Evolutionary conservation across 1,140 invertebrate genomes (phyloP), one percentile per base, ranked within the genome.

Genomic region (Drosophila nigromelanica): DNA sequence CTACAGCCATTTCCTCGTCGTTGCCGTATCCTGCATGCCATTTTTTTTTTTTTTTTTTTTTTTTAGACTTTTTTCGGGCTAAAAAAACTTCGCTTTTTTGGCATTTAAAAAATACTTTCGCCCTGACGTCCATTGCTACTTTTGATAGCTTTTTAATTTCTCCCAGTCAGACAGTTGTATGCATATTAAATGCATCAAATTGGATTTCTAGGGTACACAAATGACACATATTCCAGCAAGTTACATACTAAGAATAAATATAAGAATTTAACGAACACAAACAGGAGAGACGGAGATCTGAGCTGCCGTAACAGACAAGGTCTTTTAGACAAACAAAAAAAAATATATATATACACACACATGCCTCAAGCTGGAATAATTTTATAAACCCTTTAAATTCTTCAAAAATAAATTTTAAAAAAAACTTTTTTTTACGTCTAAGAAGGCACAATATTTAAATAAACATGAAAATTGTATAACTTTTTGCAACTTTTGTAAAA

Each of bases 101-200:
- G 63, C 67, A 62, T 66, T 58, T 61, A 67, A 67, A 73, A 79
- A 76, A 83, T 79, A 83, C 39, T 30, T 48, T 60, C 54, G 59
- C 51, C 24, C 62, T 60, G 45, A 39, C 55, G 59, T 60, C 58
- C 43, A 61, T 7, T 35, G 8, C 43, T 52, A 61, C 21, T 68
- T 78, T 82, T 81, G 73, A 81, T 75, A 61, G 64, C 55, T 76
- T 83, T 82, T 83, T 70, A 75, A 71, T 78, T 71, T 66, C 39
- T 30, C 51, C 40, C 33, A 69, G 67, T 45, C 73, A 67, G 58
- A 55, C 58, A 73, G 52, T 63, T 72, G 69, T 61, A 63, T 71
- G 76, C 74, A 82, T 82, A 70, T 78, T 75, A 71, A 82, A 67
- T 35, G 45, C 24, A 21, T 33, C 27, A 5, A 15, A 15, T 7